Base-by-base conservation (phyloP, 2,113 vertebrate species). In the Indicator maculatus region DNA sequence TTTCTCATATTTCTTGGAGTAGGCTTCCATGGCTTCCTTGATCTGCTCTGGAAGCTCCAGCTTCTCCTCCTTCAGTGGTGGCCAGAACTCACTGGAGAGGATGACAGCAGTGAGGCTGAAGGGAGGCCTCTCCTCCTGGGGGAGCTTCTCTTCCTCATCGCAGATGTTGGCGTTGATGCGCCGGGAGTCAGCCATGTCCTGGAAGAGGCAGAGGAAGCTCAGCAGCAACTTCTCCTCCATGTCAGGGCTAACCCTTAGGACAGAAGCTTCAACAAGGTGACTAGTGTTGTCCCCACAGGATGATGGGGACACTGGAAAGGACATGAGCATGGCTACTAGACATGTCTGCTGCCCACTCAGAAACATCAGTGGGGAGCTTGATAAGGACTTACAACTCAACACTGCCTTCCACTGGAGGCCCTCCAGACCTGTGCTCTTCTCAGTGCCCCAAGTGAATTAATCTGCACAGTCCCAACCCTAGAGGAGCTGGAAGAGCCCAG, bases 71-170 rank as follows among this genome's bases (percentile, higher is more conserved):
- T 99, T 99, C 73, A 99, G 98, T 0, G 98, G 97, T 1, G 99
- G 99, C 99, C 99, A 99, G 97, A 99, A 99, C 98, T 99, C 99
- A 0, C 99, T 99, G 5, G 99, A 99, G 41, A 99, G 97, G 95
- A 99, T 99, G 85, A 99, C 98, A 1, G 99, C 98, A 0, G 98
- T 98, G 2, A 99, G 98, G 36, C 98, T 97, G 38, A 99, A 98
- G 0, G 98, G 97, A 0, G 98, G 98, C 96, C 97, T 98, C 94
- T 99, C 98, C 65, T 99, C 98, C 60, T 98, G 97, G 0, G 98
- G 97, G 36, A 99, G 98, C 89, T 98, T 98, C 30, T 98, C 98
- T 4, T 99, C 99, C 95, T 99, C 99, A 64, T 99, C 99, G 0
- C 98, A 98, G 47, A 99, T 98, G 97, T 99, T 99, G 65, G 98